Evolutionary conservation across 2,113 vertebrate species (phyloP).

Genomic region (Struthio camelus): DNA sequence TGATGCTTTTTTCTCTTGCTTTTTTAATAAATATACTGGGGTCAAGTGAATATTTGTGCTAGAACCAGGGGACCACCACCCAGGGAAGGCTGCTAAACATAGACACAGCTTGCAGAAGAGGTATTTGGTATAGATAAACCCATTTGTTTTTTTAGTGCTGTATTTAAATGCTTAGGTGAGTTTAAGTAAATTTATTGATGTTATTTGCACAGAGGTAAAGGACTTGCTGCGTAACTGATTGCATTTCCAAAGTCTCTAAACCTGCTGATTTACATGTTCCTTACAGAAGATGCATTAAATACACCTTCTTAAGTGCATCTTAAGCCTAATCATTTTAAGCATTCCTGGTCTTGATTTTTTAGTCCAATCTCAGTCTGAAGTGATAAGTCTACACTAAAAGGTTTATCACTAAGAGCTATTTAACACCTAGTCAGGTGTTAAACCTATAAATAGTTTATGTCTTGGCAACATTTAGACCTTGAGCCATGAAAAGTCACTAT

Average conservation of each 20-base stretch:
- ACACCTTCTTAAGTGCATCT: neutral
- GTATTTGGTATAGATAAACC: neutral
- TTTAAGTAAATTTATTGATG: neutral
- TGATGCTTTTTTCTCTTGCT: constrained; percentile 22
- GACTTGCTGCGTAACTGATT: neutral
- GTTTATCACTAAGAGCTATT: constrained; percentile 12
- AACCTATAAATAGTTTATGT: constrained; percentile 58
- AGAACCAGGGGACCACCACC: neutral
- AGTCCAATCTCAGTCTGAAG: neutral
- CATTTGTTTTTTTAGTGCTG: neutral
- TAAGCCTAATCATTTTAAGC: neutral
- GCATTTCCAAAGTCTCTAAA: neutral
- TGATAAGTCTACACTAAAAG: constrained; percentile 26
- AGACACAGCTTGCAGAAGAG: neutral
- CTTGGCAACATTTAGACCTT: constrained; percentile 16
- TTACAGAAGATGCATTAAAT: neutral
- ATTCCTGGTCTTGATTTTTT: neutral
- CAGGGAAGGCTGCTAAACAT: neutral
- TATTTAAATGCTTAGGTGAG: neutral
- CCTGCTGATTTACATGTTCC: neutral
- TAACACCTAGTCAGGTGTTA: constrained; percentile 56
- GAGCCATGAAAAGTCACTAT: constrained; percentile 21
- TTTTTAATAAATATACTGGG: constrained; percentile 5
- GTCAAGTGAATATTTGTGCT: constrained; percentile 1
- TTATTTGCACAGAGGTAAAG: neutral